A percentile compares a stretch with the other conserved stretches of the same genome.
Conservation (phyloP, 2,113 vertebrate species). For the Gadus chalcogrammus region DNA sequence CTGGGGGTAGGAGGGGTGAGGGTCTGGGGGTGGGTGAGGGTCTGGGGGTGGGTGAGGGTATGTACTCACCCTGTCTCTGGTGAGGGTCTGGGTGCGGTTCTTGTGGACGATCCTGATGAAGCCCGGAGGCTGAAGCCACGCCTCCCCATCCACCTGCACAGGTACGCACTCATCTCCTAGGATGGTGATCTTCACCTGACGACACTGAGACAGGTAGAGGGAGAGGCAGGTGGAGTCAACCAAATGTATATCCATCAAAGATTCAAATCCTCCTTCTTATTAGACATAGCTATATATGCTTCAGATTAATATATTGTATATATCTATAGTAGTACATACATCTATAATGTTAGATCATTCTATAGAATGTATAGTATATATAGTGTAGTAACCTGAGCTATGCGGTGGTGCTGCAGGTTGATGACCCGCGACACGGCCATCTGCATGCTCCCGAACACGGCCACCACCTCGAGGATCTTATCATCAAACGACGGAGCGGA, state of each 20-base stretch:
- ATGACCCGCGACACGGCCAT: conserved; percentile 97
- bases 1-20: neutral
- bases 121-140: conserved; percentile 94
- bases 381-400: conserved; percentile 83
- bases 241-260: too few species aligned
- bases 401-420: conserved; percentile 93
- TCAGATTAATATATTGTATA: neutral
- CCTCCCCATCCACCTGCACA: conserved; percentile 98
- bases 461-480: conserved; percentile 96
- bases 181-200: conserved; percentile 95
- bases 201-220: conserved; percentile 74
- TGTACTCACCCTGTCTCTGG: conserved; percentile 84
- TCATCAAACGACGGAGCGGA: conserved; percentile 95
- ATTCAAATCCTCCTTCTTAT: too few species aligned
- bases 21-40: neutral
- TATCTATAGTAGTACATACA: neutral
- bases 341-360: neutral
- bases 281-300: too few species aligned
- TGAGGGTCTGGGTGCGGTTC: conserved; percentile 95
- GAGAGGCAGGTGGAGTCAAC: too few species aligned
- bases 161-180: conserved; percentile 95
- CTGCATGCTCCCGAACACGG: conserved; percentile 98
- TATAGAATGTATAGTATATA: neutral
- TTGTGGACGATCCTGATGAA: conserved; percentile 96
- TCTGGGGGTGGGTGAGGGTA: neutral